Evolutionary conservation across 2,113 vertebrate genomes (phyloP).

Genomic region (Nestor notabilis): DNA sequence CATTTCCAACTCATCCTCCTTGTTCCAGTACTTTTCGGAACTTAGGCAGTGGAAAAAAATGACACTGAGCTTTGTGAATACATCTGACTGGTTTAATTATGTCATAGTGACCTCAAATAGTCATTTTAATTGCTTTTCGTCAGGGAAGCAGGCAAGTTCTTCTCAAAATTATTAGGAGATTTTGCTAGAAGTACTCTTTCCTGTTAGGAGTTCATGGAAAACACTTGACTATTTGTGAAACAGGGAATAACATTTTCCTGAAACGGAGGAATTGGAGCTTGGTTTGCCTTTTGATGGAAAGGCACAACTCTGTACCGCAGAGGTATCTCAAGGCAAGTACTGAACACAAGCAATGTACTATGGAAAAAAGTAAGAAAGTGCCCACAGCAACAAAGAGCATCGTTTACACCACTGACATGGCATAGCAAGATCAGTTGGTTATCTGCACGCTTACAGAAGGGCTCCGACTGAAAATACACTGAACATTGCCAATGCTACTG

Average conservation of each 20-base stretch:
- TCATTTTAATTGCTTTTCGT: not conserved
- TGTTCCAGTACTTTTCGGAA: not conserved
- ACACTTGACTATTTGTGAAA: not conserved
- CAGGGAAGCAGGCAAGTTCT: not conserved
- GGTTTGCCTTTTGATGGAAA: conserved; percentile 39
- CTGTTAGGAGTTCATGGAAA: not conserved
- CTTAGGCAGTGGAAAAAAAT: not conserved
- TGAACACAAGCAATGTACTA: conserved; percentile 10
- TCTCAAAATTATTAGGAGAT: not conserved
- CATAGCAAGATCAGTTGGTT: not conserved
- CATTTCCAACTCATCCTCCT: not conserved
- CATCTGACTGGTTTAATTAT: not conserved
- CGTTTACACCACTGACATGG: conserved; percentile 2
- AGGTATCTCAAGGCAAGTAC: conserved; percentile 29
- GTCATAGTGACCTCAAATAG: not conserved
- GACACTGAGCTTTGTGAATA: not conserved
- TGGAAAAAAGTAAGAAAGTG: conserved; percentile 26
- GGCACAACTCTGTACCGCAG: conserved; percentile 55
- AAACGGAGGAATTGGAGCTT: not conserved
- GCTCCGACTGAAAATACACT: conserved; percentile 27
- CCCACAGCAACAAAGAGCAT: conserved; percentile 58
- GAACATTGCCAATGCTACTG: conserved; percentile 37
- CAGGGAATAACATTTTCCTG: not conserved
- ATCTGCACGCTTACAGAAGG: conserved; percentile 7
- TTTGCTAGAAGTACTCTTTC: not conserved